Evolutionary conservation across 37 sponge, comb jelly and placozoan species (phyloP), one percentile per base, ranked within the genome.

Genomic region (Aplysina aerophoba): DNA sequence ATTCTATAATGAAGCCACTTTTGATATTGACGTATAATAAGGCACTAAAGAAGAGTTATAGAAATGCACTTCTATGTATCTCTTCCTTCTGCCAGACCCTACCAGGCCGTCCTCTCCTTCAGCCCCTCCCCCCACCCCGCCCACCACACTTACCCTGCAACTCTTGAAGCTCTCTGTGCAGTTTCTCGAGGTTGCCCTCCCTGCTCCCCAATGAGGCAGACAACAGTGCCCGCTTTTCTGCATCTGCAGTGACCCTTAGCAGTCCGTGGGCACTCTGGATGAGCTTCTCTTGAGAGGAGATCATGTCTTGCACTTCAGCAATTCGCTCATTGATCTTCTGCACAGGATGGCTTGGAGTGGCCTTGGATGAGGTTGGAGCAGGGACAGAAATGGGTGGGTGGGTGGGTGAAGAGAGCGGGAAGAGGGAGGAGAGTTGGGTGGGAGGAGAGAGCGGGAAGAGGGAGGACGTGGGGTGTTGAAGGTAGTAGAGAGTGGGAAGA

Each of bases 221-320:
- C 24, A 75, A 44, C 78, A 40, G 53, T 4, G 21, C 21, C 11
- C 78, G 78, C 37, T 75, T 75, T 20, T 36, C 37, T 24, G 16
- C 53, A 41, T 75, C 78, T 75, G 37, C 24, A 1, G 78, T 75
- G 1, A 75, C 78, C 22, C 14, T 31, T 8, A 75, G 78, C 22
- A 75, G 54, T 53, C 78, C 78, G 41, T 44, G 38, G n/a, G 78
- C 78, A 36, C 78, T 75, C 15, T 75, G 78, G 4, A 75, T 75
- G 25, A 75, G 25, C 40, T 75, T 75, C 78, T 75, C 78, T 36
- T 75, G 78, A 17, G 78, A 75, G 44, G 53, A 24, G 21, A 75
- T 53, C 78, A 75, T 37, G 2, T 75, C 78, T 22, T 54, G 33
- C 24, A 75, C 54, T 41, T 75, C 78, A 22, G 78, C 78, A 2